Evolutionary conservation across 37 sponge, comb jelly and placozoan species (phyloP), one percentile per base, ranked within the genome.

Genomic region (Haliclona indistincta): DNA sequence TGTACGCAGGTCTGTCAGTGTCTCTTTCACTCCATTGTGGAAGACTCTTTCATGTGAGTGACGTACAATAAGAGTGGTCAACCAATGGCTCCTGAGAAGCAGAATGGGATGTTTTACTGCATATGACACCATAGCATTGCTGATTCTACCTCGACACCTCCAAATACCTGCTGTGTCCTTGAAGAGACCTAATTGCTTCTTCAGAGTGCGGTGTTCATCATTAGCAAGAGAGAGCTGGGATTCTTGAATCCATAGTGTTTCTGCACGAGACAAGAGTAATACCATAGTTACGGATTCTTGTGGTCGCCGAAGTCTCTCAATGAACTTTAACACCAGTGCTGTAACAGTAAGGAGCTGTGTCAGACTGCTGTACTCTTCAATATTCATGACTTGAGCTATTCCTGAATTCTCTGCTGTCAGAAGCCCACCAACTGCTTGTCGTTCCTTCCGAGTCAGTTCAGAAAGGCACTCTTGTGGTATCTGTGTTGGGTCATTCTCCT

Each of bases 1-100:
- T 1, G 32, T 19, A 0, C 80, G 61, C 20, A 42, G 25, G 49
- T 70, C 70, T 43, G 49, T 36, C 25, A 70, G 70, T 41, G 70
- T 70, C 47, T 70, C 70, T 35, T 72, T 72, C 15, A 54, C 73
- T 54, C 73, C 73, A 72, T 72, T 54, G 38, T 72, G 73, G 55
- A 72, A 25, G 32, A 72, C 73, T 38, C 60, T 55, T 54, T 72
- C 56, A 54, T 72, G 73, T 53, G 73, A 55, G 53, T 72, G 73
- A 55, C 55, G 53, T 25, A 72, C 58, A 34, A 72, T 72, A 38
- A 72, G 56, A 54, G 23, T 34, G 33, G 73, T 55, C 37, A 72
- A 23, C 20, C 36, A 26, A 54, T 72, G 73, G 23, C 37, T 54
- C 38, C 56, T 72, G 19, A 56, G 73, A 34, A 71, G 54, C 38